A percentile compares a stretch with the other conserved stretches of the same genome.
Evolutionary conservation across 2,888 invertebrate species (phyloP).

Genomic region (Zaprionus bogoriensis): DNA sequence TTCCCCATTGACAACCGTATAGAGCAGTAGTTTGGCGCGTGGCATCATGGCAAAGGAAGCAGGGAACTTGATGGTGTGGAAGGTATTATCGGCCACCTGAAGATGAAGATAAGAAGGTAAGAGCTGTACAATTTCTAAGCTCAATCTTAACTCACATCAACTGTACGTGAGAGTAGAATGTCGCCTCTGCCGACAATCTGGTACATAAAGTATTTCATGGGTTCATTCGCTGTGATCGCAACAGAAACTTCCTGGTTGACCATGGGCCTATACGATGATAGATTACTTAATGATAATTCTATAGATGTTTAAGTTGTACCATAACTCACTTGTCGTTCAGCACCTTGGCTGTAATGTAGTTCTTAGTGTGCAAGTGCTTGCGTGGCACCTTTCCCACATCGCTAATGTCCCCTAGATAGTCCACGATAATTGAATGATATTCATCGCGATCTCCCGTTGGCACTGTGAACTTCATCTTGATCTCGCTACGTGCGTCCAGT

Average conservation of each 20-base stretch:
- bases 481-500: conserved; percentile 76
- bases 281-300: not conserved
- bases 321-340: conserved; percentile 84
- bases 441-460: conserved; percentile 79
- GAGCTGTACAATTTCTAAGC: not conserved
- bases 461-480: conserved; percentile 81
- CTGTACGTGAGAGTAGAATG: conserved; percentile 89
- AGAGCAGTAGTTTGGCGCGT: conserved; percentile 91
- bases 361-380: conserved; percentile 77
- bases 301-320: conserved; percentile 30
- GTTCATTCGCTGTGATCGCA: conserved; percentile 89
- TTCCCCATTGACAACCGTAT: conserved; percentile 90
- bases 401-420: conserved; percentile 88
- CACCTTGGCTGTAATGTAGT: conserved; percentile 83
- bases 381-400: conserved; percentile 81
- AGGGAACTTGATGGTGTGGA: conserved; percentile 84
- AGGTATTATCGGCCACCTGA: conserved; percentile 78
- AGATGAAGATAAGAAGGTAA: not conserved
- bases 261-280: conserved; percentile 83
- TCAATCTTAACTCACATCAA: conserved; percentile 84
- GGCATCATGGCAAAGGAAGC: conserved; percentile 93
- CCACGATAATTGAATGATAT: conserved; percentile 82
- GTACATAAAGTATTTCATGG: conserved; percentile 90
- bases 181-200: conserved; percentile 93
- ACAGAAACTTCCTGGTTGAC: conserved; percentile 90